Base-by-base conservation (phyloP, 1,140 invertebrate genomes). In the Hestina assimilis region DNA sequence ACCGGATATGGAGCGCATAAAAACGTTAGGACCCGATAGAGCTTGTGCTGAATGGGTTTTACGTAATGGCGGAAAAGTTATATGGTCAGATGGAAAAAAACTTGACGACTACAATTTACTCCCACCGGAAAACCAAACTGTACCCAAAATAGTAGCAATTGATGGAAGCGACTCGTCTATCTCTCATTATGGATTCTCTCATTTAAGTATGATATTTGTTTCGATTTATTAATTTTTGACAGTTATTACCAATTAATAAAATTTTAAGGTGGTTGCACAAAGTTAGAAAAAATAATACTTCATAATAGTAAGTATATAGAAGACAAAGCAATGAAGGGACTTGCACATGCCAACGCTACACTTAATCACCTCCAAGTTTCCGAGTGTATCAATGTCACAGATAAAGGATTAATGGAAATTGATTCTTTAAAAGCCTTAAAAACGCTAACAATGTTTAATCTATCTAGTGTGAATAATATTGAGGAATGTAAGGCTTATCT, bases 1-100 rank as follows among this genome's bases (percentile, higher is more conserved):
- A 56, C 91, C 93, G 48, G 94, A 95, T 78, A 63, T 87, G 19
- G 86, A 91, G 4, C 85, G 95, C 63, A 91, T 96, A 21, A 91
- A 93, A 79, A 80, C 91, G 66, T 90, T 96, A 54, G 96, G 96
- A 0, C 91, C 96, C 2, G 96, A 98, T 79, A 75, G 93, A 71
- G 94, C 94, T n/a, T 97, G 96, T 89, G 95, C 96, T 2, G 96
- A 98, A 89, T 98, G 96, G 97, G 89, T 97, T 7, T 78, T 96
- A 33, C 86, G 92, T 71, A 96, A 96, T 89, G 96, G 96, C 7
- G 96, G 94, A 12, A 85, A 89, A 54, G 90, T 97, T 1, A 92
- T 91, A 69, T 96, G 93, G 92, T 89, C 89, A 64, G 89, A 89
- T 43, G 72, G 76, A 8, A 65, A 84, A 24, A 91, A 82, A 74